phyloP scores from a whole-genome alignment of 2,797 vertebrate species.

The Gephyroberyx darwinii region DNA sequence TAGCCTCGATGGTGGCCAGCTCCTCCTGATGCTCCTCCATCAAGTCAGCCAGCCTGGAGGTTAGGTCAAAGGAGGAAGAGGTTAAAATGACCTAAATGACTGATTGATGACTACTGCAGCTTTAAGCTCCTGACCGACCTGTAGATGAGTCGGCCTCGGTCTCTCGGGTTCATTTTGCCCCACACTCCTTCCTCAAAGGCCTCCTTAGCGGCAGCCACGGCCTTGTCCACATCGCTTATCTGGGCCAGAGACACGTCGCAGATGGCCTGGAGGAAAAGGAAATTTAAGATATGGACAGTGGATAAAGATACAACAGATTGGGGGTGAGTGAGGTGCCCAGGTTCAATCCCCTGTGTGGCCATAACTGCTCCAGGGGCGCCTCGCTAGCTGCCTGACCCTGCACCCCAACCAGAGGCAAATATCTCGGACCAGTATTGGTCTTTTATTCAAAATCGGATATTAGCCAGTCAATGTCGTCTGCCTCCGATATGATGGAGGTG shows the following conservation, averaged over 20 bases:
- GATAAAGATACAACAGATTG: no score
- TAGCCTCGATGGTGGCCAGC: constrained; percentile 88
- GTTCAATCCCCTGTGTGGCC: no score
- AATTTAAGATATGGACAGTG: neutral
- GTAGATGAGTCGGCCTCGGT: constrained; percentile 87
- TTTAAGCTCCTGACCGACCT: constrained; percentile 72
- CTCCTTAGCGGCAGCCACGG: constrained; percentile 87
- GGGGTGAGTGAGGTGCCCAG: no score
- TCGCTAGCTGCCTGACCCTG: no score
- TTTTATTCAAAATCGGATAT: no score
- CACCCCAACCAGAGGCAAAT: no score
- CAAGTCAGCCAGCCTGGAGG: constrained; percentile 85
- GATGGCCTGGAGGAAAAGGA: constrained; percentile 78
- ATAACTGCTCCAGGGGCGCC: no score
- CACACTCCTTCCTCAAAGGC: constrained; percentile 89
- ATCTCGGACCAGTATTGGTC: no score
- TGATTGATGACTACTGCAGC: neutral
- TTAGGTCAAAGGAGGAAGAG: neutral
- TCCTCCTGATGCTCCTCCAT: constrained; percentile 92
- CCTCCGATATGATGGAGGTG: no score
- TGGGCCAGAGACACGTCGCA: constrained; percentile 89
- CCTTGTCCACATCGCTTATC: constrained; percentile 85
- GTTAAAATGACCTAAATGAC: no score
- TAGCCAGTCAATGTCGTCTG: no score
- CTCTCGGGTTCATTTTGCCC: constrained; percentile 89